Evolutionary conservation across 2,888 invertebrate species (phyloP).

Genomic region (Anthrax anthrax): DNA sequence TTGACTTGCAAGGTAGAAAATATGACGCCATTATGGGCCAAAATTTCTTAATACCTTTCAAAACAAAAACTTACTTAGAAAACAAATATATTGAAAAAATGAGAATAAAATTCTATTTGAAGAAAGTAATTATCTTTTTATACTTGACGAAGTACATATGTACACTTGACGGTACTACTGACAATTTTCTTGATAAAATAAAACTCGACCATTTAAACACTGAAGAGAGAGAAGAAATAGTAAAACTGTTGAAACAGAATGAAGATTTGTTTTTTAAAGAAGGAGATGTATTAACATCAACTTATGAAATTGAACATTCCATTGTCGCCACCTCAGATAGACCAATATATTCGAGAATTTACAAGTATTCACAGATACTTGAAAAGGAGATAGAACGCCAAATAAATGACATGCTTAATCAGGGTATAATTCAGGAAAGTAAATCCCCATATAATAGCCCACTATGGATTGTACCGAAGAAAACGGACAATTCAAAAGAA

Average conservation of each 20-base stretch:
- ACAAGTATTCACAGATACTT: conserved; percentile 9
- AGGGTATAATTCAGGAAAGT: conserved; percentile 8
- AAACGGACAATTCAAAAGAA: conserved; percentile 9
- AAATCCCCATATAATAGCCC: conserved; percentile 12
- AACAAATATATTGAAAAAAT: neutral
- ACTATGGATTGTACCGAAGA: conserved; percentile 11
- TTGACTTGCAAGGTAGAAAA: conserved; percentile 5
- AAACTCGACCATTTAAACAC: neutral
- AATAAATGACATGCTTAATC: conserved; percentile 7
- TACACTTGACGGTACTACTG: neutral
- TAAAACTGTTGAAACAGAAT: conserved; percentile 4
- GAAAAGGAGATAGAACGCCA: conserved; percentile 10
- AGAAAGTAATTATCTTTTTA: neutral
- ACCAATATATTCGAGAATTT: conserved; percentile 9
- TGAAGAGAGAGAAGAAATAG: neutral
- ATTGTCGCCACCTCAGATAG: conserved; percentile 8
- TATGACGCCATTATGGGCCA: conserved; percentile 2
- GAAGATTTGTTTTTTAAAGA: conserved; percentile 8
- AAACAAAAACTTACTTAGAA: conserved; percentile 1
- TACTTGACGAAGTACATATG: neutral
- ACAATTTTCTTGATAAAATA: neutral
- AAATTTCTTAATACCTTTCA: conserved; percentile 1
- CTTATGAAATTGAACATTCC: conserved; percentile 7
- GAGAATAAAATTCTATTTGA: neutral
- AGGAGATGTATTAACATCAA: conserved; percentile 8